Evolutionary conservation across 2,113 vertebrate species (phyloP).

Genomic region (Kryptolebias marmoratus): DNA sequence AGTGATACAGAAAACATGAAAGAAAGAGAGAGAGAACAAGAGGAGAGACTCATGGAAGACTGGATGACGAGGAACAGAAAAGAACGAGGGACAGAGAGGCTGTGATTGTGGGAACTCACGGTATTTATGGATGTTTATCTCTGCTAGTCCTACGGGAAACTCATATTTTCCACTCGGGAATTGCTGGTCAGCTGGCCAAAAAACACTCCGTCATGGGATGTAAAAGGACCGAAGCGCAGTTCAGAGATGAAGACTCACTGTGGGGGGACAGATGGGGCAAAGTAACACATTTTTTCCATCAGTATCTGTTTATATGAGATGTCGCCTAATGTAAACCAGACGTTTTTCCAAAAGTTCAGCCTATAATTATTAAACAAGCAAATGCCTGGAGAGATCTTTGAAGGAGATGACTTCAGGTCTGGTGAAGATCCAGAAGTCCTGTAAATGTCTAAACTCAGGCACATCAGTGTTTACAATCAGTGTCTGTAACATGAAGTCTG

Average conservation of each 20-base stretch:
- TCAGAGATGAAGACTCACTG: slow-evolving; percentile 34
- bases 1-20: slow-evolving; percentile 22
- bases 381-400: slow-evolving; percentile 14
- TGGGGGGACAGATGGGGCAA: slow-evolving; percentile 2
- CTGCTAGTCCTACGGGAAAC: slow-evolving; percentile 65
- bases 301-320: slow-evolving; percentile 54
- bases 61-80: slow-evolving; percentile 50
- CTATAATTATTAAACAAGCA: slow-evolving; percentile 47
- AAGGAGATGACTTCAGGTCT: slow-evolving; percentile 55
- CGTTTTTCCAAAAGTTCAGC: slow-evolving; percentile 12
- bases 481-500: slow-evolving; percentile 31
- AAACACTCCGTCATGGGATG: slow-evolving; percentile 29
- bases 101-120: slow-evolving; percentile 69
- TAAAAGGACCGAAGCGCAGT: slow-evolving; percentile 28
- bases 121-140: slow-evolving; percentile 80
- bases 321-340: slow-evolving; percentile 52
- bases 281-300: slow-evolving; percentile 37
- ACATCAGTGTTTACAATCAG: slow-evolving; percentile 50
- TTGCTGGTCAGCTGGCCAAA: slow-evolving; percentile 51
- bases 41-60: slow-evolving; percentile 25
- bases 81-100: slow-evolving; percentile 38
- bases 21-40: slow-evolving; percentile 27
- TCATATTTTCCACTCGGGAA: slow-evolving; percentile 77
- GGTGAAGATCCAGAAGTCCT: slow-evolving; percentile 45
- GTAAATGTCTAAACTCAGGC: slow-evolving; percentile 56